Conservation (phyloP, 2,113 vertebrate genomes). For the Syngnathoides biaculeatus region DNA sequence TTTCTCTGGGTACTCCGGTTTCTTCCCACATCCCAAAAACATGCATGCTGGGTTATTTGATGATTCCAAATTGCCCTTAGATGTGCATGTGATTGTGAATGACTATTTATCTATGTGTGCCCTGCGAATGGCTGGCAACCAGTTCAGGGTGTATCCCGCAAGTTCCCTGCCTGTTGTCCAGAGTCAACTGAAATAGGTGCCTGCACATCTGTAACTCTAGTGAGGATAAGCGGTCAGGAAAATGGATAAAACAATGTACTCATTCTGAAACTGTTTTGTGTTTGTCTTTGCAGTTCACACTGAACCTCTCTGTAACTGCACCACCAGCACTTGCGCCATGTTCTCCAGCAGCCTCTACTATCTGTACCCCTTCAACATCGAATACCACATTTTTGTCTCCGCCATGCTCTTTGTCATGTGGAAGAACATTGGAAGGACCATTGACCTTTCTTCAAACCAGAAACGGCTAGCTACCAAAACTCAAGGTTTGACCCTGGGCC, state of each 20-base stretch:
- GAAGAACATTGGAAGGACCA: conserved; percentile 90
- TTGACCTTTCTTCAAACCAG: conserved; percentile 72
- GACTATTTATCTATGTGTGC: no score
- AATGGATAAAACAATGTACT: neutral
- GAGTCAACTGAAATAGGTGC: no score
- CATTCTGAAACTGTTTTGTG: neutral
- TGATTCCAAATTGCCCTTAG: no score
- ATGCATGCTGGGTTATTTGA: no score
- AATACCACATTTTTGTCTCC: conserved; percentile 96
- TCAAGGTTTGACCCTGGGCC: conserved; percentile 74
- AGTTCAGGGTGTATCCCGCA: no score
- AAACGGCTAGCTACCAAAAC: conserved; percentile 67
- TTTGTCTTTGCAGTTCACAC: conserved; percentile 71
- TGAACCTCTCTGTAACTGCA: conserved; percentile 85
- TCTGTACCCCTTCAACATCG: conserved; percentile 94
- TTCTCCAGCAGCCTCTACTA: conserved; percentile 88
- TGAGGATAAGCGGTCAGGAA: no score
- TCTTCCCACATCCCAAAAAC: no score
- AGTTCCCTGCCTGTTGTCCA: no score
- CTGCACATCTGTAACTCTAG: no score
- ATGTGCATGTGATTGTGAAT: no score
- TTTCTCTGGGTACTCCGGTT: no score
- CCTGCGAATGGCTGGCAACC: no score
- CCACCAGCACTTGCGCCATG: conserved; percentile 78
- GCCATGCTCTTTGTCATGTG: conserved; percentile 92